Evolutionary conservation across 2,888 invertebrate genomes (phyloP).

Genomic region (Phymatocera aterrima): DNA sequence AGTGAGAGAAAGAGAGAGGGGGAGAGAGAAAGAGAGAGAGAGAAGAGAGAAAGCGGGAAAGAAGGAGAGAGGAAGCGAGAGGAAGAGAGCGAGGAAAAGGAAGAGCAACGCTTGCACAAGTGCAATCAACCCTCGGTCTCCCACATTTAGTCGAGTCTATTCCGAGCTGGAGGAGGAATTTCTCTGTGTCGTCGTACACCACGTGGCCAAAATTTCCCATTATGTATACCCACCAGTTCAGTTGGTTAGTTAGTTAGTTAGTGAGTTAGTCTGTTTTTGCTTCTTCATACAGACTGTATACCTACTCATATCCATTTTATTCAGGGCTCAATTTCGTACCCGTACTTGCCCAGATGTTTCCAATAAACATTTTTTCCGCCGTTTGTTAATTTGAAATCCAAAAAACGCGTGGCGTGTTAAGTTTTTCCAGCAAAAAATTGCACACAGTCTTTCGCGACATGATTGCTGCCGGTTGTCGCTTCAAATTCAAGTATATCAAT

Average conservation of each 20-base stretch:
- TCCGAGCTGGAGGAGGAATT: constrained; percentile 14
- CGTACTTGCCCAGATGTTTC: neutral
- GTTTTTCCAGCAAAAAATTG: no score
- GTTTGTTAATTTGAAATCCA: neutral
- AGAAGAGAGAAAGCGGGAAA: neutral
- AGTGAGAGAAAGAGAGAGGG: neutral
- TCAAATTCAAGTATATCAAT: no score
- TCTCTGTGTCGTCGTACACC: constrained; percentile 9
- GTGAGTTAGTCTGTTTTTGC: constrained; percentile 28
- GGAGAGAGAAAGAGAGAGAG: no score
- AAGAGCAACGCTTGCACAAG: constrained; percentile 11
- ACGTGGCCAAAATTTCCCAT: constrained; percentile 30
- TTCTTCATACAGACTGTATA: neutral
- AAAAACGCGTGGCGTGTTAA: no score
- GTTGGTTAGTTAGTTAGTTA: no score
- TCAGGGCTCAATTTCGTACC: neutral
- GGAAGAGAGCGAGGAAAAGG: neutral
- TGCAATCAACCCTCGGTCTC: constrained; percentile 35
- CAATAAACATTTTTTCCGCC: neutral
- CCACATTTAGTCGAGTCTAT: constrained; percentile 39
- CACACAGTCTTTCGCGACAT: no score
- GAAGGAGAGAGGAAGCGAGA: neutral
- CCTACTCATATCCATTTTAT: neutral
- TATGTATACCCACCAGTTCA: neutral
- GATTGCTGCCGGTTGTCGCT: no score